Base-by-base conservation (phyloP, 1,140 invertebrate genomes). In the Dryas iulia region DNA sequence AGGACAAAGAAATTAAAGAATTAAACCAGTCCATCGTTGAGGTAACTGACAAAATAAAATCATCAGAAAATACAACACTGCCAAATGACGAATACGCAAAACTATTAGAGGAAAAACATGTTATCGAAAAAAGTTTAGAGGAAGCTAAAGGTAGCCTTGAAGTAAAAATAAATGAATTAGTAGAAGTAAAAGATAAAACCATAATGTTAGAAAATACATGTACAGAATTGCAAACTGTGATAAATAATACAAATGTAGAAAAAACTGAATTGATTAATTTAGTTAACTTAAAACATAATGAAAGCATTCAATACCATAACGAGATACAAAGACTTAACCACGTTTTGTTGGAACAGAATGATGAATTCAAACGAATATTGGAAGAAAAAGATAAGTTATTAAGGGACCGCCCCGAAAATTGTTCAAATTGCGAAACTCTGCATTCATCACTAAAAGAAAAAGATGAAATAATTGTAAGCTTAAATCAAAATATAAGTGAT, bases 261-360 rank as follows among this genome's bases (percentile, higher is more conserved):
- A 94, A 96, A 77, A 94, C 94, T 47, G 94, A 97, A 86, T 90
- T 97, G n/a, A 95, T 97, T 25, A 94, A 93, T 59, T 92, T 95
- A 5, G 88, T 97, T 0, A 96, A 95, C 72, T 92, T 94, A 53
- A 98, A 98, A 91, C 96, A 98, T 72, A 94, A 96, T 63, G 97
- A 98, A 87, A 97, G 94, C 78, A 78, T 97, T 1, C 94, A 95
- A 54, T 98, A 97, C 87, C 96, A 98, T 73, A 93, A 90, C 3
- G 97, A 98, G 92, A 95, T 97, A 61, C 96, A 97, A 82, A 93
- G 95, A 33, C 77, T 98, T n/a, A 94, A 94, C 18, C 91, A 94
- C 64, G 73, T 94, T 4, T 69, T 95, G 18, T 69, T 89, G 63
- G 77, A 85, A 56, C 91, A 90, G 61, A 86, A 75, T n/a, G 87